Percentiles rank a stretch among this genome's conserved stretches.
These are phyloP conservation scores for Octonoba sinensis DNA, from an alignment of 2,888 invertebrate genomes.

Conservation along the genomic window DNA sequence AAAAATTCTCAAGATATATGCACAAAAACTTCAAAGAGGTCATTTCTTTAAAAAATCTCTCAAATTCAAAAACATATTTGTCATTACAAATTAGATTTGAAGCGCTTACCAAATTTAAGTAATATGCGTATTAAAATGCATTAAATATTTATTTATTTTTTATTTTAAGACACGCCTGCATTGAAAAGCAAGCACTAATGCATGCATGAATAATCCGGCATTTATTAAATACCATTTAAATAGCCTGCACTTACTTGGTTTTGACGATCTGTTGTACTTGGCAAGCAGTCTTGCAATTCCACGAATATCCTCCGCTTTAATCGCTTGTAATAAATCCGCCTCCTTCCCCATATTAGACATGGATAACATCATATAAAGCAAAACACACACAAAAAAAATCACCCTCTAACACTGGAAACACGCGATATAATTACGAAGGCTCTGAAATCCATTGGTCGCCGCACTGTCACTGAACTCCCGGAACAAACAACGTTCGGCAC, in stretches of 20 bases:
- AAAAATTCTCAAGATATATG: too few relatives aligned
- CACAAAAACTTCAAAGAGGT: too few relatives aligned
- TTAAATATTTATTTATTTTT: too few relatives aligned
- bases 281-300: slow-evolving; percentile 58
- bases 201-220: too few relatives aligned
- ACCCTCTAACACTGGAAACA: slow-evolving; percentile 16
- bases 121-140: too few relatives aligned
- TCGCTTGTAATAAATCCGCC: slow-evolving; percentile 62
- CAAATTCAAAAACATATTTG: too few relatives aligned
- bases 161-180: too few relatives aligned
- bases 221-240: too few relatives aligned
- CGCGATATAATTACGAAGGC: slow-evolving; percentile 31
- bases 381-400: slow-evolving; percentile 22
- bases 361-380: slow-evolving; percentile 41
- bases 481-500: slow-evolving; percentile 11
- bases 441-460: slow-evolving; percentile 45
- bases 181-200: too few relatives aligned
- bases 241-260: slow-evolving; percentile 60
- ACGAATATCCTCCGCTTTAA: slow-evolving; percentile 65
- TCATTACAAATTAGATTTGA: too few relatives aligned
- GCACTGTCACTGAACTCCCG: slow-evolving; percentile 23
- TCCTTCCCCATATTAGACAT: slow-evolving; percentile 58
- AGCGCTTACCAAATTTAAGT: too few relatives aligned
- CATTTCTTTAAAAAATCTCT: too few relatives aligned
- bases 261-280: slow-evolving; percentile 56